phyloP scores from a whole-genome alignment of 2,113 vertebrate genomes.

The Jacana jacana region DNA sequence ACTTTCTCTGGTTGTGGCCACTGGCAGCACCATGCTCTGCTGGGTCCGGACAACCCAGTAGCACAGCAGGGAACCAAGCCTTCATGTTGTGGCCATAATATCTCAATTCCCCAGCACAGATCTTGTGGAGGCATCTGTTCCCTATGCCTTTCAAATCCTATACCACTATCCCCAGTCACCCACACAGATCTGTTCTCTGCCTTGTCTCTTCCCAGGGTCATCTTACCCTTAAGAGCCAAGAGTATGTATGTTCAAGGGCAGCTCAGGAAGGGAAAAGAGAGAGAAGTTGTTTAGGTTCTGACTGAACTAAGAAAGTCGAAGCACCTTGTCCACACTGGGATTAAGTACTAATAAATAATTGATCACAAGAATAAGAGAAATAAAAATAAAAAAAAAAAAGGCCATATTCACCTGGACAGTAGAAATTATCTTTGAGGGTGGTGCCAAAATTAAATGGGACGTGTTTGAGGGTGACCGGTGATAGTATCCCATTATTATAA shows the following conservation, averaged over 20 bases:
- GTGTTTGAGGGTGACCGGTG: neutral
- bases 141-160: neutral
- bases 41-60: neutral
- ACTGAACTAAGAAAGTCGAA: neutral
- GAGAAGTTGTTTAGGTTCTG: neutral
- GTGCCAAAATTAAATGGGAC: neutral
- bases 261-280: neutral
- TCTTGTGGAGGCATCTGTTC: neutral
- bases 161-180: neutral
- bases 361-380: neutral
- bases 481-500: neutral
- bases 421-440: neutral
- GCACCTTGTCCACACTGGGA: neutral
- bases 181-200: neutral
- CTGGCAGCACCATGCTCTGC: neutral
- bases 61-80: neutral
- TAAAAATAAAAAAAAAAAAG: neutral
- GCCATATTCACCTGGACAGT: neutral
- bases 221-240: neutral
- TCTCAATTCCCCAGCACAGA: neutral
- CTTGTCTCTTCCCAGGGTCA: neutral
- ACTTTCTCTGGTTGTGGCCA: neutral
- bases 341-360: neutral
- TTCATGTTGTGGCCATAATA: neutral
- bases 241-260: neutral